These are phyloP conservation scores for Oncorhynchus mykiss DNA, from an alignment of 2,113 vertebrate species.

Conservation along the genomic window DNA sequence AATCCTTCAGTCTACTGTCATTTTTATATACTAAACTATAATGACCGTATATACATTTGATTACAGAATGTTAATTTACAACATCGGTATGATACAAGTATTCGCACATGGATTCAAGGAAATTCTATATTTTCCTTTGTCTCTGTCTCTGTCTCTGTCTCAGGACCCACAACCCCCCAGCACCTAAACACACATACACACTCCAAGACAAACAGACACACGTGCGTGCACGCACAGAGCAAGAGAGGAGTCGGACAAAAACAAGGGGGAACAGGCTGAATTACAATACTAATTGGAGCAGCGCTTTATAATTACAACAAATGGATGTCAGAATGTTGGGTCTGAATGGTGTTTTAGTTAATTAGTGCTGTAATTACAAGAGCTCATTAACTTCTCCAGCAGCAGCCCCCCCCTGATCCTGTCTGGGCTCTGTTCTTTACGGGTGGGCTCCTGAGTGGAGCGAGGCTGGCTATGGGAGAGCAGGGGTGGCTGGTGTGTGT, in stretches of 20 bases:
- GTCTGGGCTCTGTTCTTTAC: constrained; percentile 65
- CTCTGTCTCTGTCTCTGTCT: constrained; percentile 31
- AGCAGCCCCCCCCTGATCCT: constrained; percentile 48
- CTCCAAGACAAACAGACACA: constrained; percentile 6
- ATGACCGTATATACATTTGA: too few relatives aligned
- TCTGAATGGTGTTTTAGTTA: constrained; percentile 87
- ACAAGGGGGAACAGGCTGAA: constrained; percentile 69
- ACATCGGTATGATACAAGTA: not conserved
- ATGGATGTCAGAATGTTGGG: constrained; percentile 85
- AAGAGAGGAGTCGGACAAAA: constrained; percentile 61
- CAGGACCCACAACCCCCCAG: constrained; percentile 4
- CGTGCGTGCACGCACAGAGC: constrained; percentile 10
- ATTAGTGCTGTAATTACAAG: constrained; percentile 85
- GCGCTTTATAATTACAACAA: constrained; percentile 82
- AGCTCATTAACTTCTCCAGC: constrained; percentile 80
- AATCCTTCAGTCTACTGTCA: too few relatives aligned
- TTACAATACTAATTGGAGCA: constrained; percentile 81
- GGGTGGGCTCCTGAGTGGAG: constrained; percentile 64
- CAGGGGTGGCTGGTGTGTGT: constrained; percentile 28
- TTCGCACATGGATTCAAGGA: not conserved
- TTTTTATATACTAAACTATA: too few relatives aligned
- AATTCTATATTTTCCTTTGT: constrained; percentile 1
- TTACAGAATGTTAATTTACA: not conserved
- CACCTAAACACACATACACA: constrained; percentile 3
- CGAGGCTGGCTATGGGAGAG: not conserved